Percentiles rank a stretch among this genome's conserved stretches.
Evolutionary conservation across 2,888 invertebrate species (phyloP).

Genomic region (Eilema griseolum): DNA sequence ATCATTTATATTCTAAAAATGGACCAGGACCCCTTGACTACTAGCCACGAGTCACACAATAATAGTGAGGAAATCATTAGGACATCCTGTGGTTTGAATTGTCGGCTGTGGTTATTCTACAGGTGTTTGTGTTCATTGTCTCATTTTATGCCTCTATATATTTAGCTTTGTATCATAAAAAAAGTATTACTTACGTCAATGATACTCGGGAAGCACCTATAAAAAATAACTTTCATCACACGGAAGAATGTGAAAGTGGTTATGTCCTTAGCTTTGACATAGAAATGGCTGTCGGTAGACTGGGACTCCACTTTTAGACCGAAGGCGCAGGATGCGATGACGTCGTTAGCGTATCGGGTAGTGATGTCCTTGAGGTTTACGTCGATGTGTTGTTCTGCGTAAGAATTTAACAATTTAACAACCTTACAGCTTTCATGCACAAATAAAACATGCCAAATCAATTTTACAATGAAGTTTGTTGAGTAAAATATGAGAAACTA

Average conservation of each 20-base stretch:
- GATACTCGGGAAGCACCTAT: conserved; percentile 10
- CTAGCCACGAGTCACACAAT: too few species aligned
- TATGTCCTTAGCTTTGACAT: conserved; percentile 78
- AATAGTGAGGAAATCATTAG: too few species aligned
- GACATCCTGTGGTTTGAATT: too few species aligned
- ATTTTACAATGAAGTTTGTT: too few species aligned
- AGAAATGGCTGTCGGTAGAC: conserved; percentile 85
- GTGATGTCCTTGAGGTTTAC: not conserved
- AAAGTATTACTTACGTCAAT: conserved; percentile 34
- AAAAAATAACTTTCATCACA: not conserved
- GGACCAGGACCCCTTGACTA: too few species aligned
- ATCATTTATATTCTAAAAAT: too few species aligned
- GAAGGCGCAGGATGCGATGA: conserved; percentile 84
- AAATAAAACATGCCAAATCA: too few species aligned
- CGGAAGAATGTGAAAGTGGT: conserved; percentile 60
- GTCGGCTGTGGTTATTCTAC: too few species aligned
- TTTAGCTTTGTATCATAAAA: conserved; percentile 37
- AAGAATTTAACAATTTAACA: not conserved
- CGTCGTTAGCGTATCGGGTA: conserved; percentile 78
- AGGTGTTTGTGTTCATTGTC: too few species aligned
- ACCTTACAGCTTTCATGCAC: too few species aligned
- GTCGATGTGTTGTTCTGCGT: not conserved
- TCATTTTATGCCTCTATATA: too few species aligned
- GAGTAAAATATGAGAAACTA: too few species aligned
- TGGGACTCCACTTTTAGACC: conserved; percentile 85